Percentiles rank a stretch among this genome's conserved stretches.
Conservation (phyloP, 2,113 vertebrate genomes). For the Cyphomyrus plagiostoma region DNA sequence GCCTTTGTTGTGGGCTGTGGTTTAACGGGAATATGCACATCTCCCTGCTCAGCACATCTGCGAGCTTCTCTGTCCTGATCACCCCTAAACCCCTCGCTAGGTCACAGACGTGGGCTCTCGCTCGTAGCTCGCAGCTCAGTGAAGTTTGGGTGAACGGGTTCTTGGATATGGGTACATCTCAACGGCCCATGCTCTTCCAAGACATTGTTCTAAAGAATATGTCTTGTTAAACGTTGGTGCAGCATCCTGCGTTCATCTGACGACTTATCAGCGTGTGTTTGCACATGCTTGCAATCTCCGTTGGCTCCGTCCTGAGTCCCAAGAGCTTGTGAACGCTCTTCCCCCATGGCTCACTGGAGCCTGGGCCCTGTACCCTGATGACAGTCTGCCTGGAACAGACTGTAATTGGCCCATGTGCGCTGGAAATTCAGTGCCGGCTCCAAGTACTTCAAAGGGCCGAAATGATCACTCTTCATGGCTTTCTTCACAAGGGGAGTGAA, state of each 20-base stretch:
- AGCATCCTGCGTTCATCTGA: neutral
- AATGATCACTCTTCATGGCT: slow-evolving; percentile 54
- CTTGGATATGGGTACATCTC: neutral
- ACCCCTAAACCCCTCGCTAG: neutral
- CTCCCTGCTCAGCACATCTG: slow-evolving; percentile 7
- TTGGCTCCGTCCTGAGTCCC: neutral
- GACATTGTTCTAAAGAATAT: neutral
- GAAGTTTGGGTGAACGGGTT: neutral
- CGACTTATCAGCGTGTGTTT: neutral
- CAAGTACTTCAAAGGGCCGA: slow-evolving; percentile 55
- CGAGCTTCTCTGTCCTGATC: neutral
- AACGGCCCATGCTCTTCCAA: neutral
- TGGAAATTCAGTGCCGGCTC: slow-evolving; percentile 55
- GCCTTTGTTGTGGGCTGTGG: slow-evolving; percentile 26
- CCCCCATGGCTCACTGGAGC: slow-evolving; percentile 25
- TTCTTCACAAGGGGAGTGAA: slow-evolving; percentile 36
- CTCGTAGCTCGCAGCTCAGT: neutral
- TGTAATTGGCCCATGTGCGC: slow-evolving; percentile 54
- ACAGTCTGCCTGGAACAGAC: slow-evolving; percentile 46
- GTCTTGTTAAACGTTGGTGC: neutral
- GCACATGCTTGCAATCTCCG: slow-evolving; percentile 18
- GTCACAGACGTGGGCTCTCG: neutral
- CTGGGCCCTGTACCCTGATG: slow-evolving; percentile 48
- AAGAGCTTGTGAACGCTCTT: slow-evolving; percentile 20
- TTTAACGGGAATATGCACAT: neutral